A percentile compares a stretch with the other conserved stretches of the same genome.
These are phyloP conservation scores for Globia sparganii DNA, from an alignment of 2,888 invertebrate genomes.

Conservation along the genomic window DNA sequence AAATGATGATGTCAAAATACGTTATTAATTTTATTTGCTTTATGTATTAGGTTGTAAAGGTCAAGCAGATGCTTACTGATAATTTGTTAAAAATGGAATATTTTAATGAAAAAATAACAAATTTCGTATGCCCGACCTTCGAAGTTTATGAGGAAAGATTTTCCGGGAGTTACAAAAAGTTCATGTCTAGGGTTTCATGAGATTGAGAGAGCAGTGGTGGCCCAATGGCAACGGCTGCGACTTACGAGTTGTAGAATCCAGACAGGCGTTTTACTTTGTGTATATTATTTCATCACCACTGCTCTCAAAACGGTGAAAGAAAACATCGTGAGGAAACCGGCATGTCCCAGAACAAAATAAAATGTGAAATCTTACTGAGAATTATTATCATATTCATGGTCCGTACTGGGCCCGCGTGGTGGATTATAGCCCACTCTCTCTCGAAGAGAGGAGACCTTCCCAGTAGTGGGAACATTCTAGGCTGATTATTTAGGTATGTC, in stretches of 20 bases:
- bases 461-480: not conserved
- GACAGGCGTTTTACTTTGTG: not conserved
- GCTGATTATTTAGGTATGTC: not conserved
- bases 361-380: too few species aligned
- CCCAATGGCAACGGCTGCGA: too few species aligned
- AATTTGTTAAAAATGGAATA: conserved; percentile 49
- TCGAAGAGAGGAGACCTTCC: not conserved
- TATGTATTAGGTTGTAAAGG: conserved; percentile 47
- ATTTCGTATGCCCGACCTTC: conserved; percentile 27
- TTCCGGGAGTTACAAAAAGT: conserved; percentile 9
- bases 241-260: not conserved
- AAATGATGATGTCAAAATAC: conserved; percentile 37
- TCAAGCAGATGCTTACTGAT: conserved; percentile 50
- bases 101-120: conserved; percentile 34
- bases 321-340: not conserved
- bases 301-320: not conserved
- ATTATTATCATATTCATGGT: too few species aligned
- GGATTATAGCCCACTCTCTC: not conserved
- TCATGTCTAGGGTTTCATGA: not conserved
- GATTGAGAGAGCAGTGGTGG: not conserved
- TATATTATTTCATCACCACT: not conserved
- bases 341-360: not conserved
- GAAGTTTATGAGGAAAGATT: conserved; percentile 8
- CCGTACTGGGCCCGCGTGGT: not conserved
- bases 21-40: conserved; percentile 43